Conservation (phyloP, 2,888 invertebrate genomes). For the Dicyrtomina minuta region DNA sequence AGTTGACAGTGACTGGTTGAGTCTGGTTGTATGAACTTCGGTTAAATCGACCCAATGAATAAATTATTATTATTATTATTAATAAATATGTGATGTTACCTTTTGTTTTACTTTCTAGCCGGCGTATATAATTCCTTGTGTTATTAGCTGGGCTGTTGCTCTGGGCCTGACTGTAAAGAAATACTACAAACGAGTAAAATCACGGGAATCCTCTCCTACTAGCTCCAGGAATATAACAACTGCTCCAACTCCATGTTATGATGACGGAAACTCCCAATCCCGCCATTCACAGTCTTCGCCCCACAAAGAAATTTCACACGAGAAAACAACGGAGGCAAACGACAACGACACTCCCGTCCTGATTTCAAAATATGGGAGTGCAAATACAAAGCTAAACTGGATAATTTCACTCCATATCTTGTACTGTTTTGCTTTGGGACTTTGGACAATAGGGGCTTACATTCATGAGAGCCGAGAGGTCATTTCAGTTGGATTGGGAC, state of each 20-base stretch:
- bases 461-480: not conserved
- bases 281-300: not conserved
- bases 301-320: too few species aligned
- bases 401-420: slow-evolving; percentile 30
- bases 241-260: too few species aligned
- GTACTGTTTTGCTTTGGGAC: slow-evolving; percentile 40
- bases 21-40: too few species aligned
- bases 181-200: too few species aligned
- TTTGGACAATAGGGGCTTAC: slow-evolving; percentile 38
- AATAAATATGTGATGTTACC: too few species aligned
- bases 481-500: not conserved
- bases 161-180: slow-evolving; percentile 8
- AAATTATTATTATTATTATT: too few species aligned
- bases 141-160: slow-evolving; percentile 33
- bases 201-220: too few species aligned
- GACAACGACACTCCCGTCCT: not conserved
- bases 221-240: too few species aligned
- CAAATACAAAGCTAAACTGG: slow-evolving; percentile 12
- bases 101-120: slow-evolving; percentile 38
- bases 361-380: slow-evolving; percentile 10
- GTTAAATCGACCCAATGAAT: too few species aligned
- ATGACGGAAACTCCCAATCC: too few species aligned
- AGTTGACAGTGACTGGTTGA: too few species aligned
- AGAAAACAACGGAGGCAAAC: not conserved
- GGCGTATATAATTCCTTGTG: slow-evolving; percentile 39